Conservation (phyloP, 2,113 vertebrate genomes). For the Chloropsis cyanopogon region DNA sequence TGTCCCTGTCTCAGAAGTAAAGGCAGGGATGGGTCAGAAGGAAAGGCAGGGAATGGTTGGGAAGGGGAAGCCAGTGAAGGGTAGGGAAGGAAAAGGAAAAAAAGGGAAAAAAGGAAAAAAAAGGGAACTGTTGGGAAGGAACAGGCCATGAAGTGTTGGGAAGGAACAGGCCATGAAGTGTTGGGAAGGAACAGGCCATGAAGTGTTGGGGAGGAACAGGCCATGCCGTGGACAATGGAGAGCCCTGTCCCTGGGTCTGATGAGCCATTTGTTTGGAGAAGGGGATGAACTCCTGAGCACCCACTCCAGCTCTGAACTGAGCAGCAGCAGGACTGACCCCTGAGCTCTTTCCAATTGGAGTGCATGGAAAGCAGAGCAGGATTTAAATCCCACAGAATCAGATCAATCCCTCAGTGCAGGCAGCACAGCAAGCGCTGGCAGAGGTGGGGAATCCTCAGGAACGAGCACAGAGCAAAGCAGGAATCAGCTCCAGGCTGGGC, state of each 20-base stretch:
- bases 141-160: neutral
- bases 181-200: neutral
- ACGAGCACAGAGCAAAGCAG: neutral
- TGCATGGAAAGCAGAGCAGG: neutral
- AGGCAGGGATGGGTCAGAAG: too few species aligned
- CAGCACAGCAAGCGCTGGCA: neutral
- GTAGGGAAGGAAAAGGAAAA: too few species aligned
- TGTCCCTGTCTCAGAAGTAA: neutral
- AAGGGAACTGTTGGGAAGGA: too few species aligned
- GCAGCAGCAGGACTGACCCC: too few species aligned
- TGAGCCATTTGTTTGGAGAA: neutral
- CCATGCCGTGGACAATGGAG: rapidly evolving
- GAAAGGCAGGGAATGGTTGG: rapidly evolving
- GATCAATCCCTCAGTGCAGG: neutral
- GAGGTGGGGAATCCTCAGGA: neutral
- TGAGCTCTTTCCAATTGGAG: too few species aligned
- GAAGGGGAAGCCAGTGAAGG: too few species aligned
- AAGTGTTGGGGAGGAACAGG: neutral
- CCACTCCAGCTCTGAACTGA: neutral
- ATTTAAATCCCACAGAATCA: neutral
- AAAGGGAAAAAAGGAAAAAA: too few species aligned
- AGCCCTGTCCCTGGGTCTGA: neutral
- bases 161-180: neutral
- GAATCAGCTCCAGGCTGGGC: neutral
- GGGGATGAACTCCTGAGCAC: too few species aligned